Evolutionary conservation across 2,888 invertebrate species (phyloP), one percentile per base, ranked within the genome.

Genomic region (Campaea margaritaria): DNA sequence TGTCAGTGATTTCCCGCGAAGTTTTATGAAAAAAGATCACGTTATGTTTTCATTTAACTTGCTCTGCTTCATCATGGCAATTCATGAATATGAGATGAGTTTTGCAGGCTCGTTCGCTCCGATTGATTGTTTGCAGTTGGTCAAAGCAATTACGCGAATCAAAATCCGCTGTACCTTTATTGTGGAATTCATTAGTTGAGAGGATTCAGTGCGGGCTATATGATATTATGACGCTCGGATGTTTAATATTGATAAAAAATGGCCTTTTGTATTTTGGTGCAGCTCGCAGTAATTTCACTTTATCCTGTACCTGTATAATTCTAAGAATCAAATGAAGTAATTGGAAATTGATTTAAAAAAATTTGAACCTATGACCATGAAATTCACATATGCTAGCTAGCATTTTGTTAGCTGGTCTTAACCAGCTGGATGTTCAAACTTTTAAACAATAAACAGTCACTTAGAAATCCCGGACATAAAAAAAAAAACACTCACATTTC

Each of bases 61-160:
- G 15, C 38, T 46, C 21, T 50, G 52, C 31, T 60, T 46, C 41
- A 53, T 51, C 28, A 54, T 47, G 44, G 42, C 49, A 52, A 56
- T 48, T 49, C 56, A 64, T 65, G 61, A 67, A 67, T 69, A 65
- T 61, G 21, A 52, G 54, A 67, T 64, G 52, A 56, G 51, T 48
- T 59, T 55, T 61, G 51, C 50, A 48, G 58, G 21, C 43, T 54
- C 47, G 54, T 36, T 51, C 49, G 55, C 45, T 38, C 43, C 50
- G 55, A 65, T 65, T 65, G 64, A 62, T 64, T 62, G 63, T 65
- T 69, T 69, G 60, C 55, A 58, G 50, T 62, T 45, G 59, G 52
- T 59, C 48, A 15, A 41, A 60, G 51, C 59, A 64, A 64, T 65
- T 65, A 62, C 41, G 46, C 34, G 48, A 50, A 58, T 52, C 56